Evolutionary conservation across 2,113 vertebrate species (phyloP), one percentile per base, ranked within the genome.

Genomic region (Hemicordylus capensis): DNA sequence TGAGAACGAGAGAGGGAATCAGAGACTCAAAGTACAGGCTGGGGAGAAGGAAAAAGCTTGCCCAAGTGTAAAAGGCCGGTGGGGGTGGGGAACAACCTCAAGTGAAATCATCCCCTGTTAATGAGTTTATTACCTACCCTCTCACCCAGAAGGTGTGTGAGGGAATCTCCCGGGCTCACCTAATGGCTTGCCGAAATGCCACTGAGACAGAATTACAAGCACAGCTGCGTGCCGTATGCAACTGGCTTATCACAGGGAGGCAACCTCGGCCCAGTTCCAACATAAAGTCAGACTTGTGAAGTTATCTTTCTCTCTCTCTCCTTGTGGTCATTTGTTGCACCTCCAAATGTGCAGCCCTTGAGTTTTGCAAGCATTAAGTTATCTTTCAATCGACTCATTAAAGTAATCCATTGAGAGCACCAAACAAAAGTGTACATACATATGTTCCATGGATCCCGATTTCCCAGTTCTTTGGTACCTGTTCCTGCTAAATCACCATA

Each of bases 31-130:
- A 67, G 42, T 28, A 10, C 42, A 48, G 81, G 64, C 3, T 17
- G 58, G 78, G 80, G 81, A 80, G 8, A 85, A 83, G 84, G 46
- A 10, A 48, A 42, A 56, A 80, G n/a, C 44, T 58, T 39, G 26
- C 11, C 31, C 4, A 6, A 4, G n/a, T n/a, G 73, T 63, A 75
- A 73, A 84, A 83, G 5, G n/a, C 17, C 11, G 6, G 9, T 7
- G 14, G 6, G 28, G 31, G 34, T 0, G 24, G 34, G 24, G 3
- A 73, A 56, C 58, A 4, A 26, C 10, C 46, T 77, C 74, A 37
- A 74, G 14, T 59, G 42, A 80, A 22, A 39, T 28, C 44, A 84
- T 17, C 26, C 34, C 34, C 10, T 20, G 42, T n/a, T 19, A 77
- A 77, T 39, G 46, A 80, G 54, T 86, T 79, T 37, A 74, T 22